Conservation (phyloP, 2,113 vertebrate genomes). For the Amblyopsis rosae region DNA sequence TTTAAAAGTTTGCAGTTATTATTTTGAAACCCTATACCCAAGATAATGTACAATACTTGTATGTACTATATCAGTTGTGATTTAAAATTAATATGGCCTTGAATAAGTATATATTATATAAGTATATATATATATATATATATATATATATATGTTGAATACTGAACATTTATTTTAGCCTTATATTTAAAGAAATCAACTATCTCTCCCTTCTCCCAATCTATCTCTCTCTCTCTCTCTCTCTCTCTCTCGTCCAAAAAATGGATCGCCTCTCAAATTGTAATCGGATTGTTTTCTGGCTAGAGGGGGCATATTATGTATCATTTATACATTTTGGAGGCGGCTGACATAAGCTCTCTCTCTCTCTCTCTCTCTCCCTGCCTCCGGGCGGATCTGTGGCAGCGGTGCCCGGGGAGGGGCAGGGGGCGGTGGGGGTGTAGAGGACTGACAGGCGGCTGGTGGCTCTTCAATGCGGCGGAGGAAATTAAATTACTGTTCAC, state of each 20-base stretch:
- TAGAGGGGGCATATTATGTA: not conserved
- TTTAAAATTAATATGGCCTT: too few species aligned
- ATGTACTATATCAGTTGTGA: too few species aligned
- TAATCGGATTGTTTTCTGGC: not conserved
- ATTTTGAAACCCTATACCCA: too few species aligned
- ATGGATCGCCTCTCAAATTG: not conserved
- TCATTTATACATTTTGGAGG: not conserved
- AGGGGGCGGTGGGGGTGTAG: conserved; percentile 24
- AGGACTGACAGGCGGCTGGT: conserved; percentile 74
- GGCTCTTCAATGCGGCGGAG: conserved; percentile 70
- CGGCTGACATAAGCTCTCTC: not conserved
- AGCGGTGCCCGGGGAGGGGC: not conserved
- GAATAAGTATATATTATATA: too few species aligned
- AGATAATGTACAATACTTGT: too few species aligned
- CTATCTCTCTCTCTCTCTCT: not conserved
- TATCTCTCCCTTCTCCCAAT: not conserved
- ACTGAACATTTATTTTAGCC: too few species aligned
- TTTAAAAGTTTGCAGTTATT: too few species aligned
- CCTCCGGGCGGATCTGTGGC: too few species aligned
- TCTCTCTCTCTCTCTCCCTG: conserved; percentile 5
- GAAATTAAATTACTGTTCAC: conserved; percentile 81
- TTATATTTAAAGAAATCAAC: not conserved
- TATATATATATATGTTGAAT: too few species aligned
- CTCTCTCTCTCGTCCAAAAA: not conserved
- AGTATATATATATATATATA: too few species aligned